These are phyloP conservation scores for Colius striatus DNA, from an alignment of 2,113 vertebrate genomes.

Conservation along the genomic window DNA sequence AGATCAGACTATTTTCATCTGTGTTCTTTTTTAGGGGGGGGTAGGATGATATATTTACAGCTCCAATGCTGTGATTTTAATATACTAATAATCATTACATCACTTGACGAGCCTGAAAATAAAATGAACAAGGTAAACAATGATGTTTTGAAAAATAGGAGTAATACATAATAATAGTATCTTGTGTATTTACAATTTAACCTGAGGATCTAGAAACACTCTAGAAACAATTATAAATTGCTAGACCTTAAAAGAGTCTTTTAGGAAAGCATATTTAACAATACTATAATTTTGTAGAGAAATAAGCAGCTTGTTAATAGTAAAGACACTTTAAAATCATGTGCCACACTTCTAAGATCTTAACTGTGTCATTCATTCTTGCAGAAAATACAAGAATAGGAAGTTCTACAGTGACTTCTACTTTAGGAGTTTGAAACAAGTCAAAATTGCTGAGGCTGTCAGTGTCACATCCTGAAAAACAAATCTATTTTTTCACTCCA, in stretches of 20 bases:
- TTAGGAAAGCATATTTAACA: background rate
- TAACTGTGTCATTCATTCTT: background rate
- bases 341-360: background rate
- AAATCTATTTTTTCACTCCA: background rate
- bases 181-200: background rate
- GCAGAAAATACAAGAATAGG: background rate
- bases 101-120: slow-evolving; percentile 58
- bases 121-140: slow-evolving; percentile 32
- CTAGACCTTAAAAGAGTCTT: background rate
- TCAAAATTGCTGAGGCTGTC: background rate
- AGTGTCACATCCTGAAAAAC: background rate
- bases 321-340: background rate
- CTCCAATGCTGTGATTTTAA: background rate
- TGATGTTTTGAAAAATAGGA: background rate
- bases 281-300: background rate
- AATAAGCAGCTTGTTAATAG: background rate
- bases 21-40: background rate
- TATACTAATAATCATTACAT: background rate
- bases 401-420: background rate
- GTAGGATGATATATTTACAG: background rate
- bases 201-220: background rate
- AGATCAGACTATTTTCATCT: slow-evolving; percentile 58
- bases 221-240: background rate
- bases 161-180: background rate
- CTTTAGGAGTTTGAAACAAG: background rate